phyloP scores from a whole-genome alignment of 1,140 invertebrate species.

The Pomphorhynchus laevis region DNA sequence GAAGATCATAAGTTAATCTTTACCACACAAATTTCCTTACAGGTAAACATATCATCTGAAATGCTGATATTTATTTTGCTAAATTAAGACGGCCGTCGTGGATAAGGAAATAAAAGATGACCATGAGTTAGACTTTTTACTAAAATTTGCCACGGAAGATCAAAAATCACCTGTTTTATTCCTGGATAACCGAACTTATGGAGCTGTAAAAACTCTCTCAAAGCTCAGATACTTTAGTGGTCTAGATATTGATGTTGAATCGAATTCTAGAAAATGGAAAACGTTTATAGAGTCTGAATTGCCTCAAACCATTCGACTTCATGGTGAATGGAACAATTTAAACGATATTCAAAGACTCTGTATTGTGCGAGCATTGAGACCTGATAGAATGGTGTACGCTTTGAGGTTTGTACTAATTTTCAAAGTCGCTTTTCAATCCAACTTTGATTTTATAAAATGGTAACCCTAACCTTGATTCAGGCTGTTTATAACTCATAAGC shows the following conservation, averaged over 20 bases:
- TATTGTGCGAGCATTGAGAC: background rate
- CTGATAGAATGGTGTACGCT: background rate
- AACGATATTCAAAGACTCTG: background rate
- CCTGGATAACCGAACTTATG: background rate
- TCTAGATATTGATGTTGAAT: background rate
- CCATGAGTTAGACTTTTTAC: background rate
- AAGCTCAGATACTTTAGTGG: background rate
- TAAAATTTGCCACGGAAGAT: background rate
- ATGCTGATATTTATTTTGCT: no score
- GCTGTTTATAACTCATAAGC: background rate
- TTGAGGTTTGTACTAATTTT: no score
- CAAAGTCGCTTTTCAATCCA: background rate
- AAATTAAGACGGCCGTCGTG: no score
- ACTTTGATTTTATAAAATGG: background rate
- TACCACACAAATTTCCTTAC: background rate
- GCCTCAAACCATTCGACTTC: conserved; percentile 42
- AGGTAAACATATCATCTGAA: background rate
- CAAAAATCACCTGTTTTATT: background rate
- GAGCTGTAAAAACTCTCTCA: background rate
- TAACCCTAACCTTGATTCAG: background rate
- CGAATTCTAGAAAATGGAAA: background rate
- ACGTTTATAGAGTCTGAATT: background rate
- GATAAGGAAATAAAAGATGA: background rate
- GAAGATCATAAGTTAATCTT: background rate
- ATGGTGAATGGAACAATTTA: conserved; percentile 23